Evolutionary conservation across 53 echinoderm and acorn worm genomes (phyloP).

Genomic region (Pentamera pediparva): DNA sequence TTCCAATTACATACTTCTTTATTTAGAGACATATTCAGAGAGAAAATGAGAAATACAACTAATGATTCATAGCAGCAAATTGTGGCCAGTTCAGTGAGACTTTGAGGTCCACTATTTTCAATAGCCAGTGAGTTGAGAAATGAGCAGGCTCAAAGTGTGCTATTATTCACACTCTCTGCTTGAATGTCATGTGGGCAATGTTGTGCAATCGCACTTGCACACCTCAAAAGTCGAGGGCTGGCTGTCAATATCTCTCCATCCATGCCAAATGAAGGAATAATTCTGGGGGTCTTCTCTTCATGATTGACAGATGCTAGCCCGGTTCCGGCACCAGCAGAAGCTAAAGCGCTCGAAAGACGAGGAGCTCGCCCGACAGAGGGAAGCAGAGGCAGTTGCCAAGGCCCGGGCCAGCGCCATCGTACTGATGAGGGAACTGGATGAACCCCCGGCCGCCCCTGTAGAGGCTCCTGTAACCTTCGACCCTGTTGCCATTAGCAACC

Average conservation of each 20-base stretch:
- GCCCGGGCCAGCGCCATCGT: conserved; percentile 4
- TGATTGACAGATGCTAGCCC: conserved; percentile 53
- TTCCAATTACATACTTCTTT: too few species aligned
- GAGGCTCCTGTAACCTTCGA: conserved; percentile 29
- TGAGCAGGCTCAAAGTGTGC: too few species aligned
- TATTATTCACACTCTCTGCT: too few species aligned
- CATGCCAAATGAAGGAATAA: neutral
- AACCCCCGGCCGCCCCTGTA: neutral
- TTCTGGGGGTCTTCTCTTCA: neutral
- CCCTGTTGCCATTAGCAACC: conserved; percentile 35
- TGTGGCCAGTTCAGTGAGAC: too few species aligned
- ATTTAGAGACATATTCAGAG: too few species aligned
- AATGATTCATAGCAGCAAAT: too few species aligned
- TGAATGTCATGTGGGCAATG: too few species aligned
- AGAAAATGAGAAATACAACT: too few species aligned
- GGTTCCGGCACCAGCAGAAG: conserved; percentile 12
- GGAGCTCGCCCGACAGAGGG: conserved; percentile 11
- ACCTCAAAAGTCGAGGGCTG: too few species aligned
- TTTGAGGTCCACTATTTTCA: too few species aligned
- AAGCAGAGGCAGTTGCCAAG: conserved; percentile 14
- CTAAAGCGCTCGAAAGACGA: neutral
- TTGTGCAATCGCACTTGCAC: too few species aligned
- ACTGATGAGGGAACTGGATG: neutral
- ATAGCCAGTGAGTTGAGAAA: too few species aligned
- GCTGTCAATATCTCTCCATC: neutral